phyloP scores from a whole-genome alignment of 2,888 invertebrate species.

The Lepetodrilus schrolli region DNA sequence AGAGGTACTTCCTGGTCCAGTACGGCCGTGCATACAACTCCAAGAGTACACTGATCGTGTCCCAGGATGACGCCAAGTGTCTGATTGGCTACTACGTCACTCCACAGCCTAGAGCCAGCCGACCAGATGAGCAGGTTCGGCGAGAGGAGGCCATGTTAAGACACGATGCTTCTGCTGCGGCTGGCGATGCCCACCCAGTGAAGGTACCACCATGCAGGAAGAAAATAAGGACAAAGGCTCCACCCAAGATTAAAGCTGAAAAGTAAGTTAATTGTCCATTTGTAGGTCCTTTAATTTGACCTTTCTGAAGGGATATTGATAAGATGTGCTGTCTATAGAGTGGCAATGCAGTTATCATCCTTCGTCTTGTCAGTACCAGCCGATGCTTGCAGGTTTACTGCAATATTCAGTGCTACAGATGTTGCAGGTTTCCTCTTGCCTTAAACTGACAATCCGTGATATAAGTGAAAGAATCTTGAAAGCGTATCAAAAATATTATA shows the following conservation, averaged over 20 bases:
- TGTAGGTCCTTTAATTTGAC: no score
- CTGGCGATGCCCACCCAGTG: background rate
- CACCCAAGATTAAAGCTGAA: conserved; percentile 9
- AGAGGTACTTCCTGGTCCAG: conserved; percentile 74
- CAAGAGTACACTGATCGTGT: conserved; percentile 72
- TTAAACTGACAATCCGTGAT: no score
- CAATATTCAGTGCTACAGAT: no score
- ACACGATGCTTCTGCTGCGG: conserved; percentile 14
- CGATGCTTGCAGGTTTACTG: no score
- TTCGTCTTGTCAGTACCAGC: no score
- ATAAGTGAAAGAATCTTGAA: no score
- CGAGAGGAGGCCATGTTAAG: conserved; percentile 7
- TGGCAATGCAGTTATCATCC: no score
- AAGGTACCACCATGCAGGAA: conserved; percentile 1
- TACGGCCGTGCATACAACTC: conserved; percentile 74
- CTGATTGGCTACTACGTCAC: conserved; percentile 74
- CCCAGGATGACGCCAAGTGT: conserved; percentile 68
- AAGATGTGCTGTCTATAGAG: no score
- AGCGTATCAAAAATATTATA: no score
- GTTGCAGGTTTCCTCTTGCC: no score
- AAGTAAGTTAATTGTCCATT: conserved; percentile 33
- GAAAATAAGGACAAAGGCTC: conserved; percentile 23
- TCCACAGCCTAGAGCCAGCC: conserved; percentile 59
- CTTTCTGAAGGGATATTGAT: background rate
- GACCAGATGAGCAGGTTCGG: conserved; percentile 36